phyloP scores from a whole-genome alignment of 2,113 vertebrate species.

The Varanus salvator region DNA sequence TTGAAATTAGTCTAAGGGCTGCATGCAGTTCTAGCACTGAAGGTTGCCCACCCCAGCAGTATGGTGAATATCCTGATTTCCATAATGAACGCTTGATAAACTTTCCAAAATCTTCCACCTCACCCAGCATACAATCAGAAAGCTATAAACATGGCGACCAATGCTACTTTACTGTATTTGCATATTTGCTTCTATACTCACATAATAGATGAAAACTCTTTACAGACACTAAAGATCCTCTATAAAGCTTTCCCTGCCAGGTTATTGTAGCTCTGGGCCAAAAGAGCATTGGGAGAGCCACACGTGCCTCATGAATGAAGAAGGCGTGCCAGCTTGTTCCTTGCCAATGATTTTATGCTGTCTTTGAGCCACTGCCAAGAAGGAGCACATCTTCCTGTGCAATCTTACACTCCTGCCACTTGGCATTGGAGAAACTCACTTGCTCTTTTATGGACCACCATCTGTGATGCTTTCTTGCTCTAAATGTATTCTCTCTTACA shows the following conservation, averaged over 20 bases:
- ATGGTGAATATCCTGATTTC: neutral
- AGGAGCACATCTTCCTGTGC: neutral
- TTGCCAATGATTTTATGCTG: neutral
- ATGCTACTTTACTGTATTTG: neutral
- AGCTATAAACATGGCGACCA: too few species aligned
- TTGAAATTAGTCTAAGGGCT: neutral
- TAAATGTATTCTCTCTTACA: slow-evolving; percentile 8
- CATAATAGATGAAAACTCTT: slow-evolving; percentile 30
- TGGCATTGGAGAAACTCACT: neutral
- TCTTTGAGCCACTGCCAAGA: slow-evolving; percentile 2
- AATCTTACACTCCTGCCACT: neutral
- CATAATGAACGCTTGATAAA: neutral
- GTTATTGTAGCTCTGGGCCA: slow-evolving; percentile 27
- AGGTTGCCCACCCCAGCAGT: neutral
- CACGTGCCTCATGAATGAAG: slow-evolving; percentile 13
- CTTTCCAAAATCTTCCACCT: neutral
- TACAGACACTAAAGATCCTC: slow-evolving; percentile 26
- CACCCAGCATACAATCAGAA: too few species aligned
- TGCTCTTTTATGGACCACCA: slow-evolving; percentile 30
- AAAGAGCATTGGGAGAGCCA: slow-evolving; percentile 44
- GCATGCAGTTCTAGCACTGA: neutral
- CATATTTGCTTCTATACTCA: neutral
- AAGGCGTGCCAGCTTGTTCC: slow-evolving; percentile 22
- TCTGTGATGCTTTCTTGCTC: slow-evolving; percentile 36
- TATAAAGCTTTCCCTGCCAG: neutral